phyloP scores from a whole-genome alignment of 1,140 invertebrate genomes.

The Pinna nobilis region DNA sequence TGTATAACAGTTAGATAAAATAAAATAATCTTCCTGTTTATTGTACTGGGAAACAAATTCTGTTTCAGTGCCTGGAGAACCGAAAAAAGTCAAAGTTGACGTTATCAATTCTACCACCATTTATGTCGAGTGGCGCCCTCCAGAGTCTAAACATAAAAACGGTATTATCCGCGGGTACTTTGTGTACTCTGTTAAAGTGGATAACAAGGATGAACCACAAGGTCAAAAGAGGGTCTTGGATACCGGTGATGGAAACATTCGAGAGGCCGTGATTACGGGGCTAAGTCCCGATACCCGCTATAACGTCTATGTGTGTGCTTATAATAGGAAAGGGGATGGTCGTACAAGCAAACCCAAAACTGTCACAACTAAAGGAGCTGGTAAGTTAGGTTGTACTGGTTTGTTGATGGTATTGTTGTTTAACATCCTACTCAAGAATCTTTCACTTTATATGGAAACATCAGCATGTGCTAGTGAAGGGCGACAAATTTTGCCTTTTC shows the following conservation, averaged over 20 bases:
- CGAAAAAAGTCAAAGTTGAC: constrained; percentile 89
- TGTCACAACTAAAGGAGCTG: constrained; percentile 92
- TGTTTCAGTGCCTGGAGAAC: constrained; percentile 93
- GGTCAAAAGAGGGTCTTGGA: constrained; percentile 55
- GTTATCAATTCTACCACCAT: constrained; percentile 95
- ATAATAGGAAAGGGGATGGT: constrained; percentile 96
- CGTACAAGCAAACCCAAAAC: constrained; percentile 86
- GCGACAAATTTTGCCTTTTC: too few relatives aligned
- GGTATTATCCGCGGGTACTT: constrained; percentile 98
- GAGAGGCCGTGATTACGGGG: constrained; percentile 89
- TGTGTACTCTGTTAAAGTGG: constrained; percentile 84
- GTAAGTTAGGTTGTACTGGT: too few relatives aligned
- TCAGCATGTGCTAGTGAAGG: too few relatives aligned
- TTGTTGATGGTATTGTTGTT: too few relatives aligned
- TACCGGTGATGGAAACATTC: constrained; percentile 78
- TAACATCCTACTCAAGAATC: too few relatives aligned
- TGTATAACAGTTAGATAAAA: too few relatives aligned
- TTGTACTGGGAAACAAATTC: too few relatives aligned
- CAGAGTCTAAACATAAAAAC: constrained; percentile 91
- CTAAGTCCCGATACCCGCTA: constrained; percentile 95
- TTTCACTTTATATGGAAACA: too few relatives aligned
- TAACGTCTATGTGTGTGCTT: constrained; percentile 87
- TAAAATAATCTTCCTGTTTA: too few relatives aligned
- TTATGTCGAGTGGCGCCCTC: constrained; percentile 93
- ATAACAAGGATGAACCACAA: constrained; percentile 56